Evolutionary conservation across 2,113 vertebrate genomes (phyloP), one percentile per base, ranked within the genome.

Genomic region (Mugil cephalus): DNA sequence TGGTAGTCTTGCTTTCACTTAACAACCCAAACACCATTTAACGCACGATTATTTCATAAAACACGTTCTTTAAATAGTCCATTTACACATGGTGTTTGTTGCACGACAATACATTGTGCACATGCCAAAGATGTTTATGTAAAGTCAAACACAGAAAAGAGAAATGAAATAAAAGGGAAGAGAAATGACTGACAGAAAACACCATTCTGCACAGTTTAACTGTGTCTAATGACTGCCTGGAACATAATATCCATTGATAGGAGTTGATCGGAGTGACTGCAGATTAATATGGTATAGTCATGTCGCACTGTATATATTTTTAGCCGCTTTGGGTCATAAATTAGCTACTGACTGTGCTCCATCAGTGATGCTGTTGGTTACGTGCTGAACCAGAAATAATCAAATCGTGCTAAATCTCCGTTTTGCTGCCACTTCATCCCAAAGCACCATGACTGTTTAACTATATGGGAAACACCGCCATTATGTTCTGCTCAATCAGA

Each of bases 401-500:
- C 40, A 39, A 55, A 62, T 21, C 30, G 34, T 39, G 36, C n/a
- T 24, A 53, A 53, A 61, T 61, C 38, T 46, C 6, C n/a, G 21
- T 0, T 45, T 43, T 45, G 12, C 35, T 56, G 30, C 24, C 10
- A 10, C 36, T 47, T 51, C 10, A 62, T 63, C 24, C 34, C 15
- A 43, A 51, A 46, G n/a, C 24, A 38, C 17, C 15, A 43, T 36
- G 1, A 36, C 42, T 59, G 8, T 17, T 45, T n/a, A 30, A 19
- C 30, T 48, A 51, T 9, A 18, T 10, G 19, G 42, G 45, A 74
- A 71, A 54, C 53, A 52, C 10, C 36, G 40, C 17, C 30, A 76
- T 30, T 36, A 61, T 1, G 15, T 12, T 6, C 10, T 34, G 7
- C 15, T 68, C 34, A 15, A 59, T 54, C 48, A 39, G 40, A 61